Base-by-base conservation (phyloP, 37 sponge, comb jelly and placozoan species). In the Aphrocallistes beatrix region DNA sequence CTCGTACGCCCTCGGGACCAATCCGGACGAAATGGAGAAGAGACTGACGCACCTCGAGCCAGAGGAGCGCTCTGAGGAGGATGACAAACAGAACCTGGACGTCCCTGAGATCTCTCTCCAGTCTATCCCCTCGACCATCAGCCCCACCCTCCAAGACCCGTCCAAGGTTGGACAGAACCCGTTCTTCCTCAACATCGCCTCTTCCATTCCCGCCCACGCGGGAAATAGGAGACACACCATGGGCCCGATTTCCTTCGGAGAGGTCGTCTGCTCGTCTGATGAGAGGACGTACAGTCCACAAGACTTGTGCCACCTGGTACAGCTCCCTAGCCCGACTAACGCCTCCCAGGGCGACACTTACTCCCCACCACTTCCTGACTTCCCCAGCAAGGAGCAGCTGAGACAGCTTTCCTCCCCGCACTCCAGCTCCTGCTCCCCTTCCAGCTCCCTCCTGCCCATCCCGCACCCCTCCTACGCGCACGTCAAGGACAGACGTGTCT, bases 51-150 rank as follows among this genome's bases (percentile, higher is more conserved):
- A 19, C 3, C 75, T 60, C 6, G 28, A 21, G 34, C 75, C 10
- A 13, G 75, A 60, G 25, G 34, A 28, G 32, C 10, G n/a, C 6
- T 21, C 75, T 3, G 25, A 32, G 3, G 75, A 60, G 34, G 75
- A 60, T 25, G 75, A 60, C n/a, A 60, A 60, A 13, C 75, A 60
- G 8, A 60, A 19, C 21, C n/a, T 25, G 75, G n/a, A 60, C n/a
- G 75, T 60, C n/a, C 75, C 75, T 3, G 75, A 60, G 75, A 60
- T 60, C 8, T 60, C 75, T 30, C n/a, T 60, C n/a, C 75, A 60
- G 75, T 60, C 75, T 13, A 60, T 60, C 25, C 8, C 8, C 75
- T 60, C 75, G 6, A 60, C 75, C n/a, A 6, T 30, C 75, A 60
- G 75, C n/a, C 45, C 45, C 10, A 60, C 75, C 75, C n/a, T 19